These are phyloP conservation scores for Triops cancriformis DNA, from an alignment of 1,140 invertebrate species.

Conservation along the genomic window DNA sequence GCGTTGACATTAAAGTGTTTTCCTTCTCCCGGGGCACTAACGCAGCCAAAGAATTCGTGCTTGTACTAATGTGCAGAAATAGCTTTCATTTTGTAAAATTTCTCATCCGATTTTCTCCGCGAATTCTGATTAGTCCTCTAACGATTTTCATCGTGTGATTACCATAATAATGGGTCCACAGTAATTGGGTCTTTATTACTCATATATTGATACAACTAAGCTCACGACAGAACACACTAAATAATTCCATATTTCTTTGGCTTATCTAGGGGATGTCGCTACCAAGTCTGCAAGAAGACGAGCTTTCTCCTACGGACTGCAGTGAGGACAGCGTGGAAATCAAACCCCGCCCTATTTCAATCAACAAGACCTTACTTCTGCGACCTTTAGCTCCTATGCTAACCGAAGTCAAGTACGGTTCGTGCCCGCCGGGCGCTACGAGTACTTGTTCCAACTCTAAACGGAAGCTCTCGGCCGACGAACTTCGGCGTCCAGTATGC, in stretches of 20 bases:
- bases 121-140: too few relatives aligned
- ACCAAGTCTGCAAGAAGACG: slow-evolving; percentile 35
- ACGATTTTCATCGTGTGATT: too few relatives aligned
- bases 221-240: too few relatives aligned
- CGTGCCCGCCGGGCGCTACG: background rate
- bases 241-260: background rate
- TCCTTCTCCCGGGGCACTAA: background rate
- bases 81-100: too few relatives aligned
- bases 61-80: too few relatives aligned
- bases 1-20: slow-evolving; percentile 1
- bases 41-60: too few relatives aligned
- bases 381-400: slow-evolving; percentile 33
- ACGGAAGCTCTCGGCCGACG: slow-evolving; percentile 32
- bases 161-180: too few relatives aligned
- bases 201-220: too few relatives aligned
- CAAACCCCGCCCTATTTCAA: slow-evolving; percentile 49
- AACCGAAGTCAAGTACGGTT: slow-evolving; percentile 18
- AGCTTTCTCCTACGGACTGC: slow-evolving; percentile 51
- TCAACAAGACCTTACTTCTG: slow-evolving; percentile 36
- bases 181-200: too few relatives aligned
- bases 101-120: too few relatives aligned
- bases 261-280: background rate
- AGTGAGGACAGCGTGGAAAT: slow-evolving; percentile 68
- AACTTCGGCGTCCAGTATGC: slow-evolving; percentile 29
- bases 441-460: background rate